These are phyloP conservation scores for Scleropages formosus DNA, from an alignment of 2,797 vertebrate species.

Conservation along the genomic window DNA sequence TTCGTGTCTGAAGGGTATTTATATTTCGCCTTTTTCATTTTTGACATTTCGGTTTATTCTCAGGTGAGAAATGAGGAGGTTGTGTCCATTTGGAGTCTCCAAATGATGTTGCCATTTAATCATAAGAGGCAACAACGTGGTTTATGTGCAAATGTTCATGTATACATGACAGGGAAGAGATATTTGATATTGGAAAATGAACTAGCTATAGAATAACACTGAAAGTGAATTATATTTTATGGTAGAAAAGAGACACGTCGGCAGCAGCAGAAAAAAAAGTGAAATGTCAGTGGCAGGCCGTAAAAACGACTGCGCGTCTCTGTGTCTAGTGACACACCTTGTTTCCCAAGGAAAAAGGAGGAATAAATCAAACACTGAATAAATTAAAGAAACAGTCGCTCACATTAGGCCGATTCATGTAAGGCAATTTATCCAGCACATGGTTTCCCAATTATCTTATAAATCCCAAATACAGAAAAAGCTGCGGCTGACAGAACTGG, in stretches of 20 bases:
- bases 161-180: neutral
- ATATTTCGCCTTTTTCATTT: too few relatives aligned
- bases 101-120: too few relatives aligned
- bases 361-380: conserved; percentile 24
- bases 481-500: conserved; percentile 24
- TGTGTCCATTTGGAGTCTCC: too few relatives aligned
- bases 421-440: conserved; percentile 28
- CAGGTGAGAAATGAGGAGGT: too few relatives aligned
- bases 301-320: neutral
- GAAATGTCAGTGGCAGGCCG: conserved; percentile 7
- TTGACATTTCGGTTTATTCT: too few relatives aligned
- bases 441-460: conserved; percentile 32
- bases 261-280: neutral
- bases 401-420: conserved; percentile 29
- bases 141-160: neutral
- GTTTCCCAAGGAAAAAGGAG: conserved; percentile 1
- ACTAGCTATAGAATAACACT: neutral
- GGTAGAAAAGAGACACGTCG: neutral
- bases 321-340: conserved; percentile 11
- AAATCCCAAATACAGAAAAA: conserved; percentile 32
- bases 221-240: neutral
- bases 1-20: too few relatives aligned
- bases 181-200: neutral
- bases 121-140: too few relatives aligned
- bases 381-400: conserved; percentile 16